Percentiles rank a stretch among this genome's conserved stretches.
phyloP scores from a whole-genome alignment of 2,113 vertebrate genomes.

The Melanerpes aurifrons region DNA sequence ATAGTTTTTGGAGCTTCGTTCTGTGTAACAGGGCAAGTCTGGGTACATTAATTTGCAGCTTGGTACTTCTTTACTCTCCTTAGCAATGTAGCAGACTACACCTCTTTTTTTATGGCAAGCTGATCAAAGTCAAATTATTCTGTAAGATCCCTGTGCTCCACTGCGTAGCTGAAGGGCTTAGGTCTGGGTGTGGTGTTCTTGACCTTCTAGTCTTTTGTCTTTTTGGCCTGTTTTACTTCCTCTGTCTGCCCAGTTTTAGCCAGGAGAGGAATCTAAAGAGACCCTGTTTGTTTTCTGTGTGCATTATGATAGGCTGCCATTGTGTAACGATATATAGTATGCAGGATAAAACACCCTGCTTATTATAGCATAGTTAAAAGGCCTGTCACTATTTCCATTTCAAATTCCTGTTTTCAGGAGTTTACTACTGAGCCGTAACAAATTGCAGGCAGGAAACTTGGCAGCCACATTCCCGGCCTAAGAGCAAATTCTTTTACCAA shows the following conservation, averaged over 20 bases:
- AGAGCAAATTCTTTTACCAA: slow-evolving; percentile 72
- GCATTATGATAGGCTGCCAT: slow-evolving; percentile 66
- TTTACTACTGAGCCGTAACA: slow-evolving; percentile 75
- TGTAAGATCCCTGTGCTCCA: slow-evolving; percentile 4
- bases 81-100: slow-evolving; percentile 11
- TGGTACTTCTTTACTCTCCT: background rate
- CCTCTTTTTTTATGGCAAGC: slow-evolving; percentile 24
- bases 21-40: background rate
- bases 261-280: slow-evolving; percentile 53
- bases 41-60: background rate
- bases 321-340: slow-evolving; percentile 68
- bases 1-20: background rate
- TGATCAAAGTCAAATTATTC: slow-evolving; percentile 62
- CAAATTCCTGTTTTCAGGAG: slow-evolving; percentile 75
- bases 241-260: slow-evolving; percentile 58
- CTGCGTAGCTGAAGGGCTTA: slow-evolving; percentile 45
- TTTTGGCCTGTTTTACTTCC: slow-evolving; percentile 70
- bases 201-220: slow-evolving; percentile 72
- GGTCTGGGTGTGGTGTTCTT: slow-evolving; percentile 69
- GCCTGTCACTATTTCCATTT: slow-evolving; percentile 77
- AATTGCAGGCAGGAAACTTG: slow-evolving; percentile 79
- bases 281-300: slow-evolving; percentile 63
- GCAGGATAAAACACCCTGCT: slow-evolving; percentile 69
- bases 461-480: slow-evolving; percentile 59
- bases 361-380: slow-evolving; percentile 70